Base-by-base conservation (phyloP, 2,113 vertebrate genomes). In the Coregonus clupeaformis region DNA sequence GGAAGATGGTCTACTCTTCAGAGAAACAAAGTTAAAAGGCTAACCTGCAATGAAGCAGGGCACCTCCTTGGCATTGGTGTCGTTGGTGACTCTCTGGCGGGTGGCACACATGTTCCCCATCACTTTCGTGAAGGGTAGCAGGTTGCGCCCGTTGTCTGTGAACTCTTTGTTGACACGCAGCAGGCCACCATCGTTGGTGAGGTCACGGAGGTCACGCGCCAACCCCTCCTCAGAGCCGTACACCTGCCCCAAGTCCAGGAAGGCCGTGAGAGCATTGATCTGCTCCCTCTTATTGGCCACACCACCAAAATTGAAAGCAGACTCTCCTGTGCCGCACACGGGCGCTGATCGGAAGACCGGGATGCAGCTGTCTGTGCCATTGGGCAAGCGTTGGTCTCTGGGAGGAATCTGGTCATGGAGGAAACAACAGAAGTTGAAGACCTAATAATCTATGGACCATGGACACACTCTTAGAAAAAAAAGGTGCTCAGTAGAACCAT, bases 301-400 rank as follows among this genome's bases (percentile, higher is more conserved):
- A 1, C 89, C 80, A 0, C 92, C 93, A 29, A 92, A 93, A 11
- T 91, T 87, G 72, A 68, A 92, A 18, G 91, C 90, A 0, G 84
- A 84, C 71, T 69, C 72, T 45, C 93, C 92, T 0, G 66, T 77
- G 0, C 89, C 72, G 0, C 96, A 98, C 0, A 83, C 75, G 0
- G 95, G 91, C 1, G 94, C 93, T 0, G 96, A 95, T 76, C 93
- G 91, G 78, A 93, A 94, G 1, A 95, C 87, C 0, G 96, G 95
- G 0, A 98, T 91, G 82, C 97, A 98, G 32, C 84, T 91, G 0
- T 18, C 67, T 0, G 76, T 87, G 72, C 90, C 80, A 0, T 13
- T 71, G 64, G 94, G 92, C 1, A 87, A 47, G 9, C 92, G 91
- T 12, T 92, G 91, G 78, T 98, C 96, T 0, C 91, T 73, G 0